phyloP scores from a whole-genome alignment of 30 jellyfish, hydroid and myxozoan species.

The Aurelia aurita region DNA sequence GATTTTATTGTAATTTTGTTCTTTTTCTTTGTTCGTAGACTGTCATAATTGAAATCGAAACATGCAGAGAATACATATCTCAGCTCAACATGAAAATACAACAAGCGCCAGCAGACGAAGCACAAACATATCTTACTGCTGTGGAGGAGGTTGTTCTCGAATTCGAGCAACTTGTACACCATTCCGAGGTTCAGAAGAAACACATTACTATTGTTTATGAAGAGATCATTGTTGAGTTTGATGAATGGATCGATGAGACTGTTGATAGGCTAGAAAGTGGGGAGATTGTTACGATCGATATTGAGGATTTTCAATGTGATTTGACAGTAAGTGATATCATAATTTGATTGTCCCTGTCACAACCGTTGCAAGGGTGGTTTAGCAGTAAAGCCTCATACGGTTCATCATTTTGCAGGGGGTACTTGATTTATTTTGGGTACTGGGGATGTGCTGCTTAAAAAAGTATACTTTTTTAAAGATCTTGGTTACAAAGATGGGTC shows the following conservation, averaged over 20 bases:
- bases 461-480: no score
- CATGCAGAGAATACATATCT: slow-evolving; percentile 78
- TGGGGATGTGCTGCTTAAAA: no score
- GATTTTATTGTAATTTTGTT: no score
- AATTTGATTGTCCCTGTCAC: no score
- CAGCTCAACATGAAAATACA: slow-evolving; percentile 63
- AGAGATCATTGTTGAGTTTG: slow-evolving; percentile 79
- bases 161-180: slow-evolving; percentile 71
- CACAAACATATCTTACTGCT: slow-evolving; percentile 66
- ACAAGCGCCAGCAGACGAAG: slow-evolving; percentile 81
- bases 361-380: no score
- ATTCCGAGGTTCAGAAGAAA: slow-evolving; percentile 75
- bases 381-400: no score
- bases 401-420: no score
- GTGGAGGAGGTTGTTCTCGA: slow-evolving; percentile 64
- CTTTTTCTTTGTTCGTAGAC: slow-evolving; percentile 17
- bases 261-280: slow-evolving; percentile 73
- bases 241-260: slow-evolving; percentile 67
- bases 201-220: slow-evolving; percentile 69
- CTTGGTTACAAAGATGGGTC: no score
- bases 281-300: slow-evolving; percentile 81
- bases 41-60: slow-evolving; percentile 71
- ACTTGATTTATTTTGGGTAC: no score
- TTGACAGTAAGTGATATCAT: slow-evolving; percentile 60
- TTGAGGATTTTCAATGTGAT: slow-evolving; percentile 78